A percentile compares a stretch with the other conserved stretches of the same genome.
phyloP scores from a whole-genome alignment of 2,797 vertebrate genomes.

The Sebastes matsubarae region DNA sequence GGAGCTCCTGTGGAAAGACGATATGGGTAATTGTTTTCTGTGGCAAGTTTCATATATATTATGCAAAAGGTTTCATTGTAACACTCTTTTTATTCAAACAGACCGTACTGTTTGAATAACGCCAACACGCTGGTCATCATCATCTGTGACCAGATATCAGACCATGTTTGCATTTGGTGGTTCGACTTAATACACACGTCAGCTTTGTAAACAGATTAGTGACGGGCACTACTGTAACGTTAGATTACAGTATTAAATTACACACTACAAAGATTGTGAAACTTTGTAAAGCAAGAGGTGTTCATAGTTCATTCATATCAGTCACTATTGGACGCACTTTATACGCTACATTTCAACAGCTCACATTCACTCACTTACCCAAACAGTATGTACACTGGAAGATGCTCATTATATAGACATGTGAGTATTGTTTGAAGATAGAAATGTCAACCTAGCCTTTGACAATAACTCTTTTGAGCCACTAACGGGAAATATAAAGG shows the following conservation, averaged over 20 bases:
- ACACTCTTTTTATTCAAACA: neutral
- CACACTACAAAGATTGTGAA: neutral
- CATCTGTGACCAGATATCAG: neutral
- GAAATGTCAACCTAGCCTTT: neutral
- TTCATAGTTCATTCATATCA: neutral
- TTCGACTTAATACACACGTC: neutral
- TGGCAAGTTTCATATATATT: neutral
- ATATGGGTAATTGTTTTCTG: neutral
- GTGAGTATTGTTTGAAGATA: neutral
- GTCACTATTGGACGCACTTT: neutral
- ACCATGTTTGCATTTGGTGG: neutral
- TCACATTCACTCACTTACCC: neutral
- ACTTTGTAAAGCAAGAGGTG: neutral
- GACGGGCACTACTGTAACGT: neutral
- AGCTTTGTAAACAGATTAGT: neutral
- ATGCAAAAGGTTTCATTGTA: constrained; percentile 9
- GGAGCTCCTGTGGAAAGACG: neutral
- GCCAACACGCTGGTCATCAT: neutral
- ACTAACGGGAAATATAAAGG: neutral
- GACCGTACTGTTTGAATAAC: neutral
- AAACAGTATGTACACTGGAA: neutral
- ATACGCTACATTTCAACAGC: neutral
- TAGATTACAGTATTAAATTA: neutral
- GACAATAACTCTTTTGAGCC: neutral
- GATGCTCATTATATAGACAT: neutral